phyloP scores from a whole-genome alignment of 2,113 vertebrate species.

The Hippocampus zosterae region DNA sequence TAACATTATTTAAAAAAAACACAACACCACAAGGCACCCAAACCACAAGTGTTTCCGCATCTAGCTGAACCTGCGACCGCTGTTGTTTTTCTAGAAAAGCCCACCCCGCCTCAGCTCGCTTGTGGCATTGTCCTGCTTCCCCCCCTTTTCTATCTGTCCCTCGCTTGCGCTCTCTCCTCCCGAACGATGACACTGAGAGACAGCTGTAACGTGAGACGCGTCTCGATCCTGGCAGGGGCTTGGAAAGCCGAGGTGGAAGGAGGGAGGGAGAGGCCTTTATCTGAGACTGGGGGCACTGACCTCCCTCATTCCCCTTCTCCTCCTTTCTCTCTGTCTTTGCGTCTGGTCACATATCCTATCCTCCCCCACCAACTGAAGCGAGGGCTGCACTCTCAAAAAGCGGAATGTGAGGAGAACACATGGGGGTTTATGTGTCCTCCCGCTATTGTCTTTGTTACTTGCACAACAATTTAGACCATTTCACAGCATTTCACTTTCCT shows the following conservation, averaged over 20 bases:
- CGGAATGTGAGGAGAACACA: conserved; percentile 38
- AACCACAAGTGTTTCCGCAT: conserved; percentile 32
- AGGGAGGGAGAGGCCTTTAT: conserved; percentile 69
- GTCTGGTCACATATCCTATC: conserved; percentile 44
- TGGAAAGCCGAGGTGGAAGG: conserved; percentile 60
- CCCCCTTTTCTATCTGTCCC: conserved; percentile 36
- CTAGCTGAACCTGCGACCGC: conserved; percentile 42
- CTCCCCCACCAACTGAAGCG: conserved; percentile 52
- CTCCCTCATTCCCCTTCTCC: conserved; percentile 62
- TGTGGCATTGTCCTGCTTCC: conserved; percentile 55
- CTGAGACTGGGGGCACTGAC: conserved; percentile 68
- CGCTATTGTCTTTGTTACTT: conserved; percentile 13
- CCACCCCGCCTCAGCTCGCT: conserved; percentile 31
- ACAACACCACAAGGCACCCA: conserved; percentile 16
- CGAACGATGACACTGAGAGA: conserved; percentile 73
- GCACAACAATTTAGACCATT: conserved; percentile 6
- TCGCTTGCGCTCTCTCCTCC: conserved; percentile 47
- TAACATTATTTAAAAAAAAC: conserved; percentile 27
- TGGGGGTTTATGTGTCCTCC: neutral
- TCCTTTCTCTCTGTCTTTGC: conserved; percentile 40
- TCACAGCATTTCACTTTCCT: conserved; percentile 1
- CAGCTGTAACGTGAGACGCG: conserved; percentile 75
- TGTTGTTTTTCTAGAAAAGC: conserved; percentile 53
- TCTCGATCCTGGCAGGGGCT: conserved; percentile 66
- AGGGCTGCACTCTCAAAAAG: conserved; percentile 36